phyloP scores from a whole-genome alignment of 2,113 vertebrate species.

The Penelope pileata region DNA sequence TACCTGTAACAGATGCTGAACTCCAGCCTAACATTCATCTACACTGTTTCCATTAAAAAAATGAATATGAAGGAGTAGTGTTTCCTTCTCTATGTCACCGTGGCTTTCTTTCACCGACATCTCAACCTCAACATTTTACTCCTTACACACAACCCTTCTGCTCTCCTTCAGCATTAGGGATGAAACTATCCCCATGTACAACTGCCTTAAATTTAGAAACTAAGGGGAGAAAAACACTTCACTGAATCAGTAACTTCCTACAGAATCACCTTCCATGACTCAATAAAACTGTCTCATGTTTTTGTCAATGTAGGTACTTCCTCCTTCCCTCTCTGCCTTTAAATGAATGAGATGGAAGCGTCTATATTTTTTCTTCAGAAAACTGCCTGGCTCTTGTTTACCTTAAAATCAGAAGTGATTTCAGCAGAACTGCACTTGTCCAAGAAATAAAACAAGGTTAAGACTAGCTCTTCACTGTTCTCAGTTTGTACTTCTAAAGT shows the following conservation, averaged over 20 bases:
- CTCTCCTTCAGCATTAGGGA: not conserved
- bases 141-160: not conserved
- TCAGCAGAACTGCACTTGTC: not conserved
- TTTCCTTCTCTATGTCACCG: not conserved
- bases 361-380: not conserved
- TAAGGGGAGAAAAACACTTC: not conserved
- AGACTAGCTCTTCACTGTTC: not conserved
- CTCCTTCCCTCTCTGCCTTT: not conserved
- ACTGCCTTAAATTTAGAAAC: not conserved
- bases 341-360: not conserved
- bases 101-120: not conserved
- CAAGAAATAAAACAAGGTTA: not conserved
- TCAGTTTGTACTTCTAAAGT: not conserved
- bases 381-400: rapidly evolving
- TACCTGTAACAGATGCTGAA: not conserved
- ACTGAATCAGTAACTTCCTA: not conserved
- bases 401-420: not conserved
- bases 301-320: not conserved
- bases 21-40: not conserved
- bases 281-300: not conserved
- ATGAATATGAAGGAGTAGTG: not conserved
- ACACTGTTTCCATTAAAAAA: not conserved
- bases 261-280: not conserved
- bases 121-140: not conserved
- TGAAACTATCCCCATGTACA: not conserved